Base-by-base conservation (phyloP, 2,888 invertebrate species). In the Diplazon laetatorius region DNA sequence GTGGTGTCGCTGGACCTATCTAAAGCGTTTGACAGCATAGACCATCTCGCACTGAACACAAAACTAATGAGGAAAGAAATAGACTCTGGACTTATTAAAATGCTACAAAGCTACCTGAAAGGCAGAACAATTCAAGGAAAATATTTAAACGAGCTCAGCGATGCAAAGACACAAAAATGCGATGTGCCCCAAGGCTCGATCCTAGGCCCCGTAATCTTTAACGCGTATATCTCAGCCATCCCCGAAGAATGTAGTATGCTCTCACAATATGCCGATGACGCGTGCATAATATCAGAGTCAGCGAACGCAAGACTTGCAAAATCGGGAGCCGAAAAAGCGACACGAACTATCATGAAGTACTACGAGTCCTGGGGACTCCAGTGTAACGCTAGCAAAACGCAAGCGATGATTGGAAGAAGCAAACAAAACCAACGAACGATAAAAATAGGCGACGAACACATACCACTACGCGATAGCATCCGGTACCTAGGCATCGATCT, bases 21-120 rank as follows among this genome's bases (percentile, higher is more conserved):
- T 1, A 76, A 76, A 71, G 71, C 71, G 8, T 76, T 72, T 14
- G 71, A 76, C 20, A 62, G 46, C 3, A 76, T 76, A 42, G 35
- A 71, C 46, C 71, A 76, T 14, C 44, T 44, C 18, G 71, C 57
- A 14, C 71, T 76, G 4, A 37, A 50, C 30, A 57, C 35, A 12
- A 76, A 76, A 50, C 10, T 71, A 14, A 65, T 10, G 3, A 5
- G 48, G 18, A 71, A 59, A 39, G 39, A 65, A 44, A 57, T 62
- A 44, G 18, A 22, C 46, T 39, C 50, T 14, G 42, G 65, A 10
- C 52, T 70, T 12, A 76, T 76, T n/a, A 66, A 76, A 66, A 46
- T 60, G 20, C 10, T 76, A 50, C 18, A 46, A 48, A 55, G 50
- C 5, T 76, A 76, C 42, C 44, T 71, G 35, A 52, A 14, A 46